phyloP scores from a whole-genome alignment of 2,113 vertebrate species.

The Hypocryptadius cinnamomeus region DNA sequence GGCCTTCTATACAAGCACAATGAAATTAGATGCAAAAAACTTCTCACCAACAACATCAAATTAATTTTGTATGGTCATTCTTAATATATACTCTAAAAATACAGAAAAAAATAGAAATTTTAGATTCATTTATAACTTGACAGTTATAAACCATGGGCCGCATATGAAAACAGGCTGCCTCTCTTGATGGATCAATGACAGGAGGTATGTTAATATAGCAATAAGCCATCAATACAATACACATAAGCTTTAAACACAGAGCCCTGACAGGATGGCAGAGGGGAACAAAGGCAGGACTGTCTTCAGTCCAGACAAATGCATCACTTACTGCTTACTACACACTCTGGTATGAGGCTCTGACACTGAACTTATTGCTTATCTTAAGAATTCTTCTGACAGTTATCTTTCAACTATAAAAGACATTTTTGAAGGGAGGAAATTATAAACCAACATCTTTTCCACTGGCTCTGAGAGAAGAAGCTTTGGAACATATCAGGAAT shows the following conservation, averaged over 20 bases:
- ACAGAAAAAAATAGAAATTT: neutral
- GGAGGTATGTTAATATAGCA: neutral
- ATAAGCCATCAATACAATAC: neutral
- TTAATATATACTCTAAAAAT: neutral
- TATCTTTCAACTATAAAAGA: constrained; percentile 22
- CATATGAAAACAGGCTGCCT: neutral
- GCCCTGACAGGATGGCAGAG: neutral
- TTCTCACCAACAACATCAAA: neutral
- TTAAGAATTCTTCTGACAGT: constrained; percentile 30
- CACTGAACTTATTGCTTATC: constrained; percentile 36
- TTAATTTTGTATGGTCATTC: neutral
- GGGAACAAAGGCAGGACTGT: constrained; percentile 43
- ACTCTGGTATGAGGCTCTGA: constrained; percentile 33
- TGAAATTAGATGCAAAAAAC: neutral
- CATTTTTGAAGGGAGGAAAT: neutral
- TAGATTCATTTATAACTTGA: neutral
- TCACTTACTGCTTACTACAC: constrained; percentile 2
- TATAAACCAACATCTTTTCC: constrained; percentile 10
- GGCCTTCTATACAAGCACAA: neutral
- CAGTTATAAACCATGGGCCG: neutral
- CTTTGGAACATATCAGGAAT: neutral
- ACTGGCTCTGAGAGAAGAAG: neutral
- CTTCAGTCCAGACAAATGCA: constrained; percentile 21
- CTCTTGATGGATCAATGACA: neutral
- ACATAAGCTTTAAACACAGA: neutral